These are phyloP conservation scores for Monopterus albus DNA, from an alignment of 2,113 vertebrate species.

Conservation along the genomic window DNA sequence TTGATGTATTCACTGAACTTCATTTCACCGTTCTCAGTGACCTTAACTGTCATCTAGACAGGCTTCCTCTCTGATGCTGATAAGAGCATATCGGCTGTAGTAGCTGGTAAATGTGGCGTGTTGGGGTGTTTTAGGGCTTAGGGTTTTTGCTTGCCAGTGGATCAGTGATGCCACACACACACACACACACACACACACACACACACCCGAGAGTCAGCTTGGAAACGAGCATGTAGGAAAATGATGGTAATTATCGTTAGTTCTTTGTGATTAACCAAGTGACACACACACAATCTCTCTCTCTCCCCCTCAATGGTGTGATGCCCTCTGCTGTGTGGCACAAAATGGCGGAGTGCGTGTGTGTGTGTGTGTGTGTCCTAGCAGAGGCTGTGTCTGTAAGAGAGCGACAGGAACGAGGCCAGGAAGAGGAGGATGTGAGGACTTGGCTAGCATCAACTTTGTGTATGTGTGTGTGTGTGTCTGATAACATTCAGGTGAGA, in stretches of 20 bases:
- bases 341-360: conserved; percentile 73
- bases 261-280: conserved; percentile 73
- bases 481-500: conserved; percentile 71
- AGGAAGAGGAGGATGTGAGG: conserved; percentile 65
- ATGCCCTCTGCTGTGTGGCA: conserved; percentile 68
- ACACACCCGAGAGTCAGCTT: conserved; percentile 28
- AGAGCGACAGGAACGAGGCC: conserved; percentile 72
- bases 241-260: conserved; percentile 70
- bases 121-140: conserved; percentile 28
- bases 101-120: conserved; percentile 10
- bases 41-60: conserved; percentile 9
- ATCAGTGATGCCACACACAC: conserved; percentile 8
- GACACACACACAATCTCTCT: conserved; percentile 33
- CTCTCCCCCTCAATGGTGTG: conserved; percentile 36
- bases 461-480: conserved; percentile 42
- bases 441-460: conserved; percentile 59
- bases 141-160: conserved; percentile 14
- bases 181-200: conserved; percentile 1
- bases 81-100: conserved; percentile 17
- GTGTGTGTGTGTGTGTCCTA: conserved; percentile 50
- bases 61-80: conserved; percentile 6
- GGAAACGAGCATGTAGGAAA: conserved; percentile 66
- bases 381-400: conserved; percentile 58
- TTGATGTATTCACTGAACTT: conserved; percentile 11
- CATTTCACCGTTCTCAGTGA: conserved; percentile 14